phyloP scores from a whole-genome alignment of 2,888 invertebrate species.

The Rosalia funebris region DNA sequence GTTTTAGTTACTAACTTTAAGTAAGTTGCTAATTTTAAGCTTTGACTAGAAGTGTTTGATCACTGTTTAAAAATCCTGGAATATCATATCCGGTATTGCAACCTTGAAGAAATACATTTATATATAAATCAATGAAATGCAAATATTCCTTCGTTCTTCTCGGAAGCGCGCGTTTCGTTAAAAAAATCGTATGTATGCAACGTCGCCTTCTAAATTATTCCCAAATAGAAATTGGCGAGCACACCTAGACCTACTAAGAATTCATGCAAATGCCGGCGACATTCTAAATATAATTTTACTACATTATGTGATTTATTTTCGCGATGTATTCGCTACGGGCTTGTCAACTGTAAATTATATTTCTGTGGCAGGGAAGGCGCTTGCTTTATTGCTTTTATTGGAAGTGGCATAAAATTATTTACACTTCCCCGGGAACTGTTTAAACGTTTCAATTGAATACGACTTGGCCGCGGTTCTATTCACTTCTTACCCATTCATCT shows the following conservation, averaged over 20 bases:
- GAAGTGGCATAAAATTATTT: constrained; percentile 32
- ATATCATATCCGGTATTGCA: too few relatives aligned
- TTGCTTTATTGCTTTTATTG: constrained; percentile 24
- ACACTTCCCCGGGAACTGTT: constrained; percentile 36
- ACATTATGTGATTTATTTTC: constrained; percentile 26
- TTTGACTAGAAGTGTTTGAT: too few relatives aligned
- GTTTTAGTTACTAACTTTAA: too few relatives aligned
- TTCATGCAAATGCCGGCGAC: constrained; percentile 6
- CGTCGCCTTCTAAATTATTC: neutral
- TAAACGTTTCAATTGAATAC: constrained; percentile 39
- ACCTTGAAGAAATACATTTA: too few relatives aligned
- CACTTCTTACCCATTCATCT: too few relatives aligned
- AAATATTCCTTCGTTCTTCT: neutral
- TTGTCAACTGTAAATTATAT: constrained; percentile 19
- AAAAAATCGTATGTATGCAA: neutral
- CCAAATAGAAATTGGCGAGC: constrained; percentile 4
- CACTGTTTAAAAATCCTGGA: too few relatives aligned
- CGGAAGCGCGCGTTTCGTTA: neutral
- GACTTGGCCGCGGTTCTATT: constrained; percentile 32
- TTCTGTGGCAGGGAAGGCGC: constrained; percentile 18
- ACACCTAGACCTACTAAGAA: constrained; percentile 20
- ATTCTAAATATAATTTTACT: constrained; percentile 28
- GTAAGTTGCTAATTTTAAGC: too few relatives aligned
- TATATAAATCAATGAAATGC: neutral
- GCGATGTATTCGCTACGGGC: constrained; percentile 10